Evolutionary conservation across 2,797 vertebrate genomes (phyloP), one percentile per base, ranked within the genome.

Genomic region (Meda fulgida): DNA sequence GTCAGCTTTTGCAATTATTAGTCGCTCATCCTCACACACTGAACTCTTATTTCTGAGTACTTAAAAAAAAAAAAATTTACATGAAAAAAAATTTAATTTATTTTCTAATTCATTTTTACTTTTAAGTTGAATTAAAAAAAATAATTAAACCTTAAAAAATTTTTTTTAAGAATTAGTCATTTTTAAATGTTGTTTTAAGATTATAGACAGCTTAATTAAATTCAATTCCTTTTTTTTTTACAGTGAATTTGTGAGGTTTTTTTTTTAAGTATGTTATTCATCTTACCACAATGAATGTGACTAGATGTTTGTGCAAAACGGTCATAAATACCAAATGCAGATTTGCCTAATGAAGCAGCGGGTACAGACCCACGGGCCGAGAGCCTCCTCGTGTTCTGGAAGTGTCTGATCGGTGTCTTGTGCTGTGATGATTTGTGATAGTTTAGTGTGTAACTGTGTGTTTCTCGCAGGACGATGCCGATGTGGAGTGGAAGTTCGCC

Each of bases 401-500:
- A 0, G 58, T 13, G 11, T 80, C n/a, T 55, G 46, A 26, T 36
- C 51, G 63, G 7, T 1, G 14, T 8, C 8, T 9, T 4, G 4
- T 4, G 53, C 7, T 46, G 19, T 67, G 31, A 8, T 29, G 46
- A 21, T 34, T 34, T 53, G 2, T n/a, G 19, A 43, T 43, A 7
- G 53, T 65, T 46, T 10, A 18, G 40, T 1, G 36, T 36, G 36
- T 36, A 36, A 7, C 21, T 0, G 21, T 65, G 65, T 84, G 31
- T 86, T 26, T 87, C 10, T 79, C 21, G 2, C 78, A 97, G 96
- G 96, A 97, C 80, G 96, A 97, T 90, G 95, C 96, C 51, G 96
- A 97, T 3, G 96, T 97, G 34, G 96, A 97, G 84, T 97, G 96
- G 96, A 97, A 97, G 87, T 97, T 97, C 55, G 96, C 96, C 21